Evolutionary conservation across 1,140 invertebrate species (phyloP), one percentile per base, ranked within the genome.

Genomic region (Ditylenchus dipsaci): DNA sequence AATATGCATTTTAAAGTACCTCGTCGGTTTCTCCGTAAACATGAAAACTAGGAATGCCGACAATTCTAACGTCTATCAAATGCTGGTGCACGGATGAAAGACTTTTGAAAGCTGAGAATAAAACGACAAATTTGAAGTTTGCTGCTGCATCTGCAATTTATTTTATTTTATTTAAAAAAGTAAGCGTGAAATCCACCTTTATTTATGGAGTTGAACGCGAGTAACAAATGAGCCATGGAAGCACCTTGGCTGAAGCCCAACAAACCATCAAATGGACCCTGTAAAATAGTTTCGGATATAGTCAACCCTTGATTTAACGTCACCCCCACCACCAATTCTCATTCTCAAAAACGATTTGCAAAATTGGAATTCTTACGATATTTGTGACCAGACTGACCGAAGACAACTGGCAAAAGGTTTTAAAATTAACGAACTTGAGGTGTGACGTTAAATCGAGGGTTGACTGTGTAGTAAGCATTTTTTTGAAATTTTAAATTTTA

Each of bases 71-170:
- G 23, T 15, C 13, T 11, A 11, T 67, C 8, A 67, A 42, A 19
- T 42, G n/a, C 8, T 67, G n/a, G 30, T 67, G 66, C 1, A 67
- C 63, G 33, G 30, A 67, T 33, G 66, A 67, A 45, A 67, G 66
- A 42, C 66, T 67, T 63, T 42, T 65, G 21, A 67, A 67, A 8
- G 60, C 63, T 27, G 66, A 67, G 27, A 67, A 67, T 21, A 67
- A n/a, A 1, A 65, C 53, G 13, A 56, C 64, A 59, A 65, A 65
- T n/a, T 45, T 38, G 23, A 65, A 11, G 33, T 49, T 33, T 43
- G 57, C 30, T 11, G n/a, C n/a, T 38, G 64, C 45, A 23, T 58
- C 30, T 56, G 45, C 60, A 30, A 45, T 38, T 5, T 5, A 38
- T 38, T 5, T 5, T 5, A 11, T 3, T 5, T 5, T 38, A 5